Conservation (phyloP, 2,797 vertebrate species). For the Tapera naevia region DNA sequence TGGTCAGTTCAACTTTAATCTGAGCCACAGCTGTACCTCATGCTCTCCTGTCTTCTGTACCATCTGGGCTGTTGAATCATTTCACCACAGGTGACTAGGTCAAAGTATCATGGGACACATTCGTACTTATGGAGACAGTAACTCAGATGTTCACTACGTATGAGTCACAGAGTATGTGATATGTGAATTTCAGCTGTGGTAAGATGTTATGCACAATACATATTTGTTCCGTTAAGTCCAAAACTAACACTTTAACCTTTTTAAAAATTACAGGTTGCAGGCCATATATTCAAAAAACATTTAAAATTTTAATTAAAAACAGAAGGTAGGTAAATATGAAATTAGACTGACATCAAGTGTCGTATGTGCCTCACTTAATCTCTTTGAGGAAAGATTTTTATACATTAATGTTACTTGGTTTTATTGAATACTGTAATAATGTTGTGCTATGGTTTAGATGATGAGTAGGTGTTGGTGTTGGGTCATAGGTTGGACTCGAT, state of each 20-base stretch:
- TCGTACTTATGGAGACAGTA: background rate
- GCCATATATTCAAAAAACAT: background rate
- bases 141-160: background rate
- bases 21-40: fast-evolving
- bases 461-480: no score
- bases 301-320: background rate
- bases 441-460: no score
- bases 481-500: no score
- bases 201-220: background rate
- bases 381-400: background rate
- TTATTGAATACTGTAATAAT: background rate
- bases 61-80: background rate
- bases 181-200: background rate
- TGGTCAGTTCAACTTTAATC: background rate
- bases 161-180: background rate
- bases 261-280: background rate
- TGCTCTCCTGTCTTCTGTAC: background rate
- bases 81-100: background rate
- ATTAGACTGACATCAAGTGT: background rate
- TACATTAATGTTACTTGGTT: background rate
- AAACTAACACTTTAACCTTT: background rate
- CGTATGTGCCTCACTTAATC: background rate
- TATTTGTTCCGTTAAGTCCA: background rate
- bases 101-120: background rate
- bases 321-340: background rate